Evolutionary conservation across 2,888 invertebrate species (phyloP).

Genomic region (Athrips mouffetella): DNA sequence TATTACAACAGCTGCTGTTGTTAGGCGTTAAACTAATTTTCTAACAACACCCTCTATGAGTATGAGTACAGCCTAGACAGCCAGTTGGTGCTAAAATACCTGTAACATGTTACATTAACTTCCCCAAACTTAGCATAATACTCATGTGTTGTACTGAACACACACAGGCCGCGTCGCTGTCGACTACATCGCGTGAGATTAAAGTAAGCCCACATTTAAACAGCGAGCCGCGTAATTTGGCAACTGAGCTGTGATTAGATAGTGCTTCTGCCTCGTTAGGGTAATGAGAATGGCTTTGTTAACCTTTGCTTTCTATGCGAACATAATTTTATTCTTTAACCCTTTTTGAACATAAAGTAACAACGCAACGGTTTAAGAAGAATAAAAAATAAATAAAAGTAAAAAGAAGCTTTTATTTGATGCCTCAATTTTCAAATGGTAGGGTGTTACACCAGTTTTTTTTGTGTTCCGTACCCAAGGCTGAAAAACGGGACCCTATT

Average conservation of each 20-base stretch:
- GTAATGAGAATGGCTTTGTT: slow-evolving; percentile 68
- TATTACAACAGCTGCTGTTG: neutral
- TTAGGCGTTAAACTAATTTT: neutral
- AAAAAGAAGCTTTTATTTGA: too few relatives aligned
- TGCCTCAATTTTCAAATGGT: too few relatives aligned
- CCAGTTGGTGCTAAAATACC: slow-evolving; percentile 8
- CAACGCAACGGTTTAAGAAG: too few relatives aligned
- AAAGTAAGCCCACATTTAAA: slow-evolving; percentile 71
- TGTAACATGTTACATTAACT: slow-evolving; percentile 7
- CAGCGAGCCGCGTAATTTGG: slow-evolving; percentile 72
- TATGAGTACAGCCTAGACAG: neutral
- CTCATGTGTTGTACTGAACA: slow-evolving; percentile 16
- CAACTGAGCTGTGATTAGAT: slow-evolving; percentile 67
- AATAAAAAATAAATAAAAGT: too few relatives aligned
- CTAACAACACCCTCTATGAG: too few relatives aligned
- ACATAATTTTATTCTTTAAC: slow-evolving; percentile 36
- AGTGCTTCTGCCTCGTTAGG: slow-evolving; percentile 70
- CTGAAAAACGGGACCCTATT: too few relatives aligned
- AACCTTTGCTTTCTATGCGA: slow-evolving; percentile 57
- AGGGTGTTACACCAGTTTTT: too few relatives aligned
- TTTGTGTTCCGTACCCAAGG: too few relatives aligned
- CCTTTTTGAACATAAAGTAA: neutral
- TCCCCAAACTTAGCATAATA: slow-evolving; percentile 8
- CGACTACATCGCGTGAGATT: slow-evolving; percentile 56
- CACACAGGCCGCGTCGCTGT: slow-evolving; percentile 30